phyloP scores from a whole-genome alignment of 2,888 invertebrate species.

The Ormyrus labotus region DNA sequence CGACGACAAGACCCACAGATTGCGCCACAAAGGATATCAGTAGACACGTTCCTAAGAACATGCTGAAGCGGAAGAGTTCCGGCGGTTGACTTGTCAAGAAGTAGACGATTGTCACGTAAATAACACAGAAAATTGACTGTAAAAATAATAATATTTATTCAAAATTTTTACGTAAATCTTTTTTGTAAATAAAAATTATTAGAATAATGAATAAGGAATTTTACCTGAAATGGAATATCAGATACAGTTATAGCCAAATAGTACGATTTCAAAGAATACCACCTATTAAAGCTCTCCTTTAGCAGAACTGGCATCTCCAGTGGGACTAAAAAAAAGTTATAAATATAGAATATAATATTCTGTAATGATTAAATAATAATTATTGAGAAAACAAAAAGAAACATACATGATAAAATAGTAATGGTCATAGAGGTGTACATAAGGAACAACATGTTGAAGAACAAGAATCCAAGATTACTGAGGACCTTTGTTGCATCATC shows the following conservation, averaged over 20 bases:
- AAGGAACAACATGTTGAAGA: slow-evolving; percentile 98
- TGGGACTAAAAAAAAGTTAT: slow-evolving; percentile 82
- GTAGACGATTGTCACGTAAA: slow-evolving; percentile 95
- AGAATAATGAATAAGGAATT: slow-evolving; percentile 4
- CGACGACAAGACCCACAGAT: slow-evolving; percentile 95
- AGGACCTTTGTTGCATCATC: slow-evolving; percentile 97
- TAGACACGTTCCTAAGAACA: slow-evolving; percentile 92
- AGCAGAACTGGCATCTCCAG: slow-evolving; percentile 96
- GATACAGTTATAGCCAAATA: slow-evolving; percentile 97
- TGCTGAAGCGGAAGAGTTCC: slow-evolving; percentile 87
- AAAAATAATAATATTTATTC: slow-evolving; percentile 65
- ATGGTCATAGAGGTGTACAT: slow-evolving; percentile 99
- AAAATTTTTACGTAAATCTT: slow-evolving; percentile 17
- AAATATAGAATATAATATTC: not conserved
- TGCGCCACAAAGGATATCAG: slow-evolving; percentile 96
- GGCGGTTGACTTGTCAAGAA: slow-evolving; percentile 95
- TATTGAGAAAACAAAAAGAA: slow-evolving; percentile 26
- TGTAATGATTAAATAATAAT: not conserved
- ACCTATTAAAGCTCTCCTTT: slow-evolving; percentile 96
- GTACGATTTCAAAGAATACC: slow-evolving; percentile 96
- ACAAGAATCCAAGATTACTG: slow-evolving; percentile 96
- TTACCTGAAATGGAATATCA: slow-evolving; percentile 98
- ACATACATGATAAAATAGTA: slow-evolving; percentile 96
- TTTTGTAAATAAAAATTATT: not conserved
- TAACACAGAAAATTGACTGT: slow-evolving; percentile 93